Evolutionary conservation across 2,797 vertebrate species (phyloP).

Genomic region (Gymnoscopelus microlampas): DNA sequence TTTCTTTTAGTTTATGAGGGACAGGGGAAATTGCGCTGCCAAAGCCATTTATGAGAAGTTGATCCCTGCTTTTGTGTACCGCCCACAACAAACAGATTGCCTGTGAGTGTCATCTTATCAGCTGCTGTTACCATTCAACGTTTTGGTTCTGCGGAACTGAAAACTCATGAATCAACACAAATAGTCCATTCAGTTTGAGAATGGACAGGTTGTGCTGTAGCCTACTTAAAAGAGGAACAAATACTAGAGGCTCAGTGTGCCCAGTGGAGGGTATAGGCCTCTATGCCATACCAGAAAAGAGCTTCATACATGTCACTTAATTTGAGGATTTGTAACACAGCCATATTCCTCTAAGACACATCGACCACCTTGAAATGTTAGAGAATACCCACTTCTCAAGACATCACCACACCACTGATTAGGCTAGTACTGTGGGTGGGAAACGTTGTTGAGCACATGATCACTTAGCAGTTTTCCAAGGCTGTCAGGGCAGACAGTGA

Average conservation of each 20-base stretch:
- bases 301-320: too few species aligned
- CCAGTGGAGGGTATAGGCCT: too few species aligned
- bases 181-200: constrained; percentile 17
- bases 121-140: constrained; percentile 1
- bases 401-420: too few species aligned
- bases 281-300: too few species aligned
- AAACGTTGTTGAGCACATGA: too few species aligned
- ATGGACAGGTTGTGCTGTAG: not conserved
- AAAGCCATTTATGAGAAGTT: constrained; percentile 86
- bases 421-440: too few species aligned
- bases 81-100: constrained; percentile 84
- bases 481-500: too few species aligned
- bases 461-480: too few species aligned
- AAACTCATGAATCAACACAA: constrained; percentile 23
- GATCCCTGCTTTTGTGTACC: constrained; percentile 89
- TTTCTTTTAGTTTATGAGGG: constrained; percentile 86
- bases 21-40: constrained; percentile 81
- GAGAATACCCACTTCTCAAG: too few species aligned
- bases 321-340: too few species aligned
- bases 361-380: too few species aligned
- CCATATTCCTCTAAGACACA: too few species aligned
- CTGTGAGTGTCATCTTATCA: constrained; percentile 77
- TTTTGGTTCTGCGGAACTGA: constrained; percentile 20
- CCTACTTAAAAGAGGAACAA: constrained; percentile 40
- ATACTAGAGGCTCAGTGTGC: not conserved